phyloP scores from a whole-genome alignment of 2,113 vertebrate species.

The Aptenodytes patagonicus region DNA sequence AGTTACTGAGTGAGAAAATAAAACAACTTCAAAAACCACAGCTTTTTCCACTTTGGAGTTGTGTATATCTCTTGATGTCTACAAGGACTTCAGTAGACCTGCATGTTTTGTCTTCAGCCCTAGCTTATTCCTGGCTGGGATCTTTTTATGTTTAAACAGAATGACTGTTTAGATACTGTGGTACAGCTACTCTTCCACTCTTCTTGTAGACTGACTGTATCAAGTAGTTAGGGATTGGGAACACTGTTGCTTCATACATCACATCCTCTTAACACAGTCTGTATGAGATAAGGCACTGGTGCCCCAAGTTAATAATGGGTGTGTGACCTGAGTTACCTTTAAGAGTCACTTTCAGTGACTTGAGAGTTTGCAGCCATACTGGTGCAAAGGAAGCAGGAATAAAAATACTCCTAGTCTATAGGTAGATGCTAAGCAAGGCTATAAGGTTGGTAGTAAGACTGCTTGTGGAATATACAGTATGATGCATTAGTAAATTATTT shows the following conservation, averaged over 20 bases:
- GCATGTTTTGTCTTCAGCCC: not conserved
- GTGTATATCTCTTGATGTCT: not conserved
- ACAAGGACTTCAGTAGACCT: not conserved
- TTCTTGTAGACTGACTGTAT: not conserved
- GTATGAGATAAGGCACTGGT: not conserved
- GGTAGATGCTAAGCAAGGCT: not conserved
- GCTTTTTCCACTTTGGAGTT: not conserved
- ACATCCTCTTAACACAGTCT: not conserved
- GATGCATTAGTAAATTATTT: conserved; percentile 42
- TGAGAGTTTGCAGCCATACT: not conserved
- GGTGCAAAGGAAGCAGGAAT: not conserved
- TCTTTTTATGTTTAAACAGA: not conserved
- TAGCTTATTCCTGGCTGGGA: not conserved
- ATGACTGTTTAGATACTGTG: not conserved
- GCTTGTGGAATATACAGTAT: not conserved
- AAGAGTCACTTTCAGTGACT: not conserved
- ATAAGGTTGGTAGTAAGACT: not conserved
- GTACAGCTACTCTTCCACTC: not conserved
- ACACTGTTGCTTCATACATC: not conserved
- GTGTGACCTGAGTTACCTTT: not conserved
- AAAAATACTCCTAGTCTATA: not conserved
- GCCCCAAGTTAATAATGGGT: not conserved
- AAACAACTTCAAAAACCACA: not conserved
- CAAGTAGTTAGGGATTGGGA: not conserved
- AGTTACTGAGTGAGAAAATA: not conserved